phyloP scores from a whole-genome alignment of 1,140 invertebrate species.

The Hestina assimilis region DNA sequence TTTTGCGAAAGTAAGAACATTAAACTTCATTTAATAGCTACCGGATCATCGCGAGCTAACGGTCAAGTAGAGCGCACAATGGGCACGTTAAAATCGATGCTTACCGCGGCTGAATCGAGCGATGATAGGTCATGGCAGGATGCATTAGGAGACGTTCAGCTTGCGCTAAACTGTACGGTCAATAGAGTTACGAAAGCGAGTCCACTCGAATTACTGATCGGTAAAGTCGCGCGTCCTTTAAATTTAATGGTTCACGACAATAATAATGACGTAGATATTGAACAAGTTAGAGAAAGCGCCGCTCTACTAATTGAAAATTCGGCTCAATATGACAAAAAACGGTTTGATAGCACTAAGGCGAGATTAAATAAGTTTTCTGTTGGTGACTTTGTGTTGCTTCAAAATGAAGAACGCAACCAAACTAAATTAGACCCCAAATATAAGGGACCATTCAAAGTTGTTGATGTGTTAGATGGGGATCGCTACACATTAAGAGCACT shows the following conservation, averaged over 20 bases:
- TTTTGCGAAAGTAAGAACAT: conserved; percentile 34
- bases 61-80: conserved; percentile 50
- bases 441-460: conserved; percentile 23
- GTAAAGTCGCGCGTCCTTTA: conserved; percentile 23
- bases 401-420: conserved; percentile 27
- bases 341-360: conserved; percentile 31
- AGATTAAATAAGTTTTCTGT: conserved; percentile 18
- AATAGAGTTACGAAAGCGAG: conserved; percentile 17
- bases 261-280: conserved; percentile 15
- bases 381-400: conserved; percentile 28
- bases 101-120: conserved; percentile 16
- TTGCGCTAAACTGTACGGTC: conserved; percentile 20
- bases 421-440: conserved; percentile 23
- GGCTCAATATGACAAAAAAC: conserved; percentile 11
- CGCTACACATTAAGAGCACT: conserved; percentile 17
- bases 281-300: conserved; percentile 15
- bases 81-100: conserved; percentile 24
- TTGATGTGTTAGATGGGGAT: conserved; percentile 25
- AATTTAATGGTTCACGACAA: conserved; percentile 9
- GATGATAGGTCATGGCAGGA: conserved; percentile 23
- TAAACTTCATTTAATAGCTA: conserved; percentile 35
- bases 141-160: conserved; percentile 19
- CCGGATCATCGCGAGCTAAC: conserved; percentile 30
- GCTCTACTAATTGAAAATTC: conserved; percentile 3
- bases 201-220: conserved; percentile 25